Evolutionary conservation across 2,797 vertebrate genomes (phyloP).

Genomic region (Acipenser ruthenus): DNA sequence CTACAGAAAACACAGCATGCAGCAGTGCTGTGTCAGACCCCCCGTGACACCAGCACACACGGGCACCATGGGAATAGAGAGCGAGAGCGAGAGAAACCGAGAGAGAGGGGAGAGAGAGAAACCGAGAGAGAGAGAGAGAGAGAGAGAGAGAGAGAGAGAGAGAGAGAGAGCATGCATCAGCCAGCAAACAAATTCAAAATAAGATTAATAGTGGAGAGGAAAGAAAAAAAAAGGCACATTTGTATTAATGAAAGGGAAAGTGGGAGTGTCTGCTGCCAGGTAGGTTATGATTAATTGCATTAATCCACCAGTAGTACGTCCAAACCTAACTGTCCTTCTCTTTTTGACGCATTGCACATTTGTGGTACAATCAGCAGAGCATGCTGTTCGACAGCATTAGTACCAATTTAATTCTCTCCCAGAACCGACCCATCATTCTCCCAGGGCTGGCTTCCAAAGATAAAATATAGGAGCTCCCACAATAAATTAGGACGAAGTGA

Average conservation of each 20-base stretch:
- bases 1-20: background rate
- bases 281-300: slow-evolving; percentile 17
- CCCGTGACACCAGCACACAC: background rate
- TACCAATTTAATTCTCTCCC: slow-evolving; percentile 28
- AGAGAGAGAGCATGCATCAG: background rate
- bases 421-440: slow-evolving; percentile 30
- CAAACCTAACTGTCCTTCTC: slow-evolving; percentile 5
- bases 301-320: background rate
- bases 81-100: too few species aligned
- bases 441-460: slow-evolving; percentile 32
- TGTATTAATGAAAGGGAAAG: slow-evolving; percentile 9
- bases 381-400: slow-evolving; percentile 18
- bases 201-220: background rate
- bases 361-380: slow-evolving; percentile 15
- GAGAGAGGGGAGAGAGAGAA: too few species aligned
- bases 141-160: background rate
- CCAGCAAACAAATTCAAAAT: background rate
- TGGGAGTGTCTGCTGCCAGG: background rate
- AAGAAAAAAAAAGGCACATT: background rate
- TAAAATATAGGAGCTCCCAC: slow-evolving; percentile 31
- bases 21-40: background rate
- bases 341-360: slow-evolving; percentile 8
- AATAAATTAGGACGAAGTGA: slow-evolving; percentile 30
- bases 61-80: background rate
- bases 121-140: too few species aligned